Evolutionary conservation across 2,113 vertebrate species (phyloP).

Genomic region (Columbina picui): DNA sequence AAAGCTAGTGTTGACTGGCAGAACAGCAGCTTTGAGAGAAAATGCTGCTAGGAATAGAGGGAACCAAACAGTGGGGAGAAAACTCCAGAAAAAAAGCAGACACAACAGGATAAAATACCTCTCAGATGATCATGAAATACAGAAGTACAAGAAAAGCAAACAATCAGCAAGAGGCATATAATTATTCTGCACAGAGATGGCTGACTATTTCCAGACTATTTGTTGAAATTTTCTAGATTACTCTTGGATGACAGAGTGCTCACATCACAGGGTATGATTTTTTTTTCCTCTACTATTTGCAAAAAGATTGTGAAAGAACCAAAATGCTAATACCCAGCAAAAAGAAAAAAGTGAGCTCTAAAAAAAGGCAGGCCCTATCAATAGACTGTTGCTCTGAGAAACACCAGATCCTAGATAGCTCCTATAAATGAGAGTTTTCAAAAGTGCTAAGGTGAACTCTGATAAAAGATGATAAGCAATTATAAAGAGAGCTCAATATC

Average conservation of each 20-base stretch:
- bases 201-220: neutral
- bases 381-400: neutral
- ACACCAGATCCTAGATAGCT: neutral
- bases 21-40: neutral
- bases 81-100: neutral
- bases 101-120: neutral
- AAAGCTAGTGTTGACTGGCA: neutral
- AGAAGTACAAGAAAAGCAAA: neutral
- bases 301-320: neutral
- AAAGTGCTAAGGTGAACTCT: neutral
- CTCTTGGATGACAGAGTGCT: neutral
- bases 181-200: neutral
- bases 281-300: neutral
- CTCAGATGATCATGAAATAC: neutral
- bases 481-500: neutral
- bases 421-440: neutral
- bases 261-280: neutral
- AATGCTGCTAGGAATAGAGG: neutral
- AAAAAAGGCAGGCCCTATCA: neutral
- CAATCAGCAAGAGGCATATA: neutral
- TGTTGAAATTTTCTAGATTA: neutral
- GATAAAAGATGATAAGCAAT: neutral
- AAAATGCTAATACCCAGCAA: neutral
- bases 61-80: neutral
- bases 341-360: neutral